Base-by-base conservation (phyloP, 1,140 invertebrate genomes). In the Tetragonula clypearis region DNA sequence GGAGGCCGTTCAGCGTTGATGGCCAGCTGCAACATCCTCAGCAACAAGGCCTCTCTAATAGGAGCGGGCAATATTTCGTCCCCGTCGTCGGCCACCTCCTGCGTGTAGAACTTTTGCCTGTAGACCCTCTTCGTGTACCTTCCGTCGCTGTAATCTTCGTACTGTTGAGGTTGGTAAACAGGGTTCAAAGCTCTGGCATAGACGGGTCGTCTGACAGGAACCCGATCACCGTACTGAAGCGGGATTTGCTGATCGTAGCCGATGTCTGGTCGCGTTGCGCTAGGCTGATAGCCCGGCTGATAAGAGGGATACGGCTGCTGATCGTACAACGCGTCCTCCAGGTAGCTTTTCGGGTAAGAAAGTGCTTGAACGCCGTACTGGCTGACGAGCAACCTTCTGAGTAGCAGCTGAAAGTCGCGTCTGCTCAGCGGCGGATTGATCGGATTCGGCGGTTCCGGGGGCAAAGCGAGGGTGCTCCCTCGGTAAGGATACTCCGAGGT, bases 1-100 rank as follows among this genome's bases (percentile, higher is more conserved):
- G 95, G 90, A 58, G 95, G 95, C 69, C 95, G 95, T 87, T 96
- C 96, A 2, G 96, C 95, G 89, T 96, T 96, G 76, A 97, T 97
- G 0, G 96, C 96, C 30, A 97, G 88, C 86, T 97, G 96, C 8
- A 97, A 91, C 96, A 97, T 97, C 87, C 96, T 96, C 74, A 97
- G 88, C 11, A 97, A 88, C 30, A 97, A 91, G 86, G 96, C 96
- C 92, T 97, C 97, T 65, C 96, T 93, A 15, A 97, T 96, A 55
- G 96, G 96, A 0, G 96, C 94, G 17, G 96, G 97, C 23, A 97
- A 88, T 87, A 96, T 96, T 87, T 97, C 96, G n/a, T 95, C 93
- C 1, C 84, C 91, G 0, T 95, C 94, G 1, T 94, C 94, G 1
- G 80, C 62, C 1, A 92, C 74, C 17, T 95, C 94, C 11, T 90